phyloP scores from a whole-genome alignment of 1,140 invertebrate species.

The Heliconius hewitsoni region DNA sequence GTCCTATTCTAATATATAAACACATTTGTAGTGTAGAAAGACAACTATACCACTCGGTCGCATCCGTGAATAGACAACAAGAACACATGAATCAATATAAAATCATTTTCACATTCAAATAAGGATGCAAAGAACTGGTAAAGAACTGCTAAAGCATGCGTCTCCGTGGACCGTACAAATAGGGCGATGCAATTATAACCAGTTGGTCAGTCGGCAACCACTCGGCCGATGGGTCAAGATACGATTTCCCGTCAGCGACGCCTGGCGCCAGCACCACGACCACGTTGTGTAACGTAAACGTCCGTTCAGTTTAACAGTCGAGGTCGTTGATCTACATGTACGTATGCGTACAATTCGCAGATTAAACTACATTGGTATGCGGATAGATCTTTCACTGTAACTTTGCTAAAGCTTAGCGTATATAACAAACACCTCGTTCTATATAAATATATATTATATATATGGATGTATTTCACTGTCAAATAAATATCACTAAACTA shows the following conservation, averaged over 20 bases:
- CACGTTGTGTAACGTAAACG: slow-evolving; percentile 71
- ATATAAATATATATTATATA: neutral
- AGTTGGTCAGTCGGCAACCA: slow-evolving; percentile 56
- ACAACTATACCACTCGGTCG: slow-evolving; percentile 54
- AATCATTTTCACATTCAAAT: slow-evolving; percentile 62
- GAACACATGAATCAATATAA: slow-evolving; percentile 62
- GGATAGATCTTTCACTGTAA: slow-evolving; percentile 21
- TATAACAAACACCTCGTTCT: neutral
- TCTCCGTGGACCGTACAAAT: slow-evolving; percentile 58
- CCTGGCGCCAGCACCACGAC: slow-evolving; percentile 61
- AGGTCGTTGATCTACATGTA: slow-evolving; percentile 73
- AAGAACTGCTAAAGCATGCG: neutral
- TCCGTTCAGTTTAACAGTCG: slow-evolving; percentile 60
- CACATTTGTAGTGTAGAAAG: neutral
- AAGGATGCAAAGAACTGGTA: slow-evolving; percentile 24
- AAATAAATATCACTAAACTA: too few species aligned
- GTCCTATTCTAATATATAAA: too few species aligned
- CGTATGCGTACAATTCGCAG: slow-evolving; percentile 50
- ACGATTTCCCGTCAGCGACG: slow-evolving; percentile 70
- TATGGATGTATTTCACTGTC: too few species aligned
- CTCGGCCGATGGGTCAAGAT: slow-evolving; percentile 73
- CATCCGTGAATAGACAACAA: slow-evolving; percentile 43
- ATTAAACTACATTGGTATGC: slow-evolving; percentile 33
- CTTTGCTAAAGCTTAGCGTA: neutral
- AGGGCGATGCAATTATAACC: slow-evolving; percentile 73